phyloP scores from a whole-genome alignment of 1,140 invertebrate species.

The Apis florea region DNA sequence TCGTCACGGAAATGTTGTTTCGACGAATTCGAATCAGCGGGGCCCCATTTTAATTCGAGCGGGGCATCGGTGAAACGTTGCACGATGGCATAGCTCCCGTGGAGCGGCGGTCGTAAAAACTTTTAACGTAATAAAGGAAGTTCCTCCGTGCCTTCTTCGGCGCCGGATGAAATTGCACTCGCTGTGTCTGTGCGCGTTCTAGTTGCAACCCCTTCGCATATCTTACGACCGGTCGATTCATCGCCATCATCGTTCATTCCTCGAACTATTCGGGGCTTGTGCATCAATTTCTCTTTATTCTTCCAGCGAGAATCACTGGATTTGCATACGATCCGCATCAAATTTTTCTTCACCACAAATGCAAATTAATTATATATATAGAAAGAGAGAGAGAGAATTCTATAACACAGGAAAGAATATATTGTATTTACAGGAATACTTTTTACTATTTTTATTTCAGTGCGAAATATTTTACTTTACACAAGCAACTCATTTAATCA shows the following conservation, averaged over 20 bases:
- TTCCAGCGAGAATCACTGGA: background rate
- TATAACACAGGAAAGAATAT: no score
- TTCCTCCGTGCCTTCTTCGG: background rate
- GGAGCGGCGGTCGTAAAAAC: constrained; percentile 35
- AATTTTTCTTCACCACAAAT: no score
- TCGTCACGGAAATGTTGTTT: background rate
- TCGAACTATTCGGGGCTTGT: background rate
- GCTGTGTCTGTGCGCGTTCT: constrained; percentile 7
- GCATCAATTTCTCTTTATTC: background rate
- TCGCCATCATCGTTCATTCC: background rate
- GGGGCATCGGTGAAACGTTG: constrained; percentile 1
- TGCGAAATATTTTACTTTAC: no score
- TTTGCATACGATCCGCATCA: background rate
- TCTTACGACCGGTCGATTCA: background rate
- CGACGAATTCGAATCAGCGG: background rate
- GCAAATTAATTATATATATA: no score
- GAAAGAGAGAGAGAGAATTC: no score
- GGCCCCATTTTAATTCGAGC: constrained; percentile 17
- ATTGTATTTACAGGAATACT: no score
- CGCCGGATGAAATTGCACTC: constrained; percentile 43
- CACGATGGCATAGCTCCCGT: background rate
- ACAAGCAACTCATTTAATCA: no score
- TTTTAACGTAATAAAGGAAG: constrained; percentile 51
- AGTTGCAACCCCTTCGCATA: constrained; percentile 14
- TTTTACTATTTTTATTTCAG: no score